These are phyloP conservation scores for Drosophila athabasca DNA, from an alignment of 1,140 invertebrate species.

Conservation along the genomic window DNA sequence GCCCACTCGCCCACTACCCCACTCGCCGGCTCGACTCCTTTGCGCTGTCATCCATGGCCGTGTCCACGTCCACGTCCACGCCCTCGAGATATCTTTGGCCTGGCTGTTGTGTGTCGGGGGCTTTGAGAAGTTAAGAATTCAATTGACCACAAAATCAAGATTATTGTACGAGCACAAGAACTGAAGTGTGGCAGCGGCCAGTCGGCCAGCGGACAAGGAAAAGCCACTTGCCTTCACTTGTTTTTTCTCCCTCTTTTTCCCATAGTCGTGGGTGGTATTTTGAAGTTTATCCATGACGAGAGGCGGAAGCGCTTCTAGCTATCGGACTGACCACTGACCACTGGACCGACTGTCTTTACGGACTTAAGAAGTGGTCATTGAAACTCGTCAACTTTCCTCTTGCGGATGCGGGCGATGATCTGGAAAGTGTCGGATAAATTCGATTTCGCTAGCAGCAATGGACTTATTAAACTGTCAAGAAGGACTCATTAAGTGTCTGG, in stretches of 20 bases:
- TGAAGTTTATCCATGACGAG: slow-evolving; percentile 42
- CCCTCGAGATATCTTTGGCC: slow-evolving; percentile 64
- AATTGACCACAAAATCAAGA: slow-evolving; percentile 83
- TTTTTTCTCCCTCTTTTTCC: too few relatives aligned
- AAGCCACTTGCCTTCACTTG: slow-evolving; percentile 19
- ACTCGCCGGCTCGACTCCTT: slow-evolving; percentile 20
- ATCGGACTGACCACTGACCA: slow-evolving; percentile 36
- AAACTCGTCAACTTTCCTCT: slow-evolving; percentile 19
- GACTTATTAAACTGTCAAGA: slow-evolving; percentile 49
- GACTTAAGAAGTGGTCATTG: slow-evolving; percentile 57
- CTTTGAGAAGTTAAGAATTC: slow-evolving; percentile 80
- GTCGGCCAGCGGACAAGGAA: slow-evolving; percentile 2
- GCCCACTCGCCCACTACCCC: background rate
- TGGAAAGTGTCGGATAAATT: slow-evolving; percentile 51
- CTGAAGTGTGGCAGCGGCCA: slow-evolving; percentile 33
- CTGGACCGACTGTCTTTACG: slow-evolving; percentile 48
- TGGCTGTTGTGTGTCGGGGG: slow-evolving; percentile 67
- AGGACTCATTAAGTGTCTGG: slow-evolving; percentile 19
- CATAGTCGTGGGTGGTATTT: slow-evolving; percentile 33
- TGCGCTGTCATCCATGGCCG: slow-evolving; percentile 71
- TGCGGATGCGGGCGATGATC: slow-evolving; percentile 26
- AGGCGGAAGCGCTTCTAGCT: slow-evolving; percentile 45
- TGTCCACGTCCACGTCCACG: slow-evolving; percentile 43
- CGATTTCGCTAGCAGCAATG: slow-evolving; percentile 36
- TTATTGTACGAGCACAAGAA: slow-evolving; percentile 67